Evolutionary conservation across 2,113 vertebrate genomes (phyloP), one percentile per base, ranked within the genome.

Genomic region (Dolichotis patagonum): DNA sequence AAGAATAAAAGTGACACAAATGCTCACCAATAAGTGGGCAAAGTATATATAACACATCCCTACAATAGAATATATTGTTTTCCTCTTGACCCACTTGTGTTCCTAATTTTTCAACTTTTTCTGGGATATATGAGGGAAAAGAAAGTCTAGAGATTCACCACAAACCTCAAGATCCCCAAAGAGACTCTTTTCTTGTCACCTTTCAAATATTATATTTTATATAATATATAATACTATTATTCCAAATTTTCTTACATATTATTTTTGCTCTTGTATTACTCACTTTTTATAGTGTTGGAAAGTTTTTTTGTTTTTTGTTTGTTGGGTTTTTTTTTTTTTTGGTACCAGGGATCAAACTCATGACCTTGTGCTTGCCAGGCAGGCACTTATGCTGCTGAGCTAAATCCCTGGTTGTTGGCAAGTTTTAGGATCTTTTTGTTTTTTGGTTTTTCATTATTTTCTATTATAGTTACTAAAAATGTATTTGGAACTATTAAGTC

Each of bases 291-390:
- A 69, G 11, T 87, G 4, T 30, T 63, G 32, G 20, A n/a, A 71
- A 14, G 13, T 38, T 89, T 92, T 92, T 67, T 82, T 77, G 69
- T 46, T 78, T 75, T 95, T 78, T 19, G 46, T 95, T 78, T 19
- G 46, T 4, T 4, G 46, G 46, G 46, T 46, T 46, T 46, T n/a
- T n/a, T n/a, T n/a, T n/a, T n/a, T n/a, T n/a, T 46, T 46, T 46
- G 46, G 46, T 46, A 46, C 46, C 46, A 46, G 46, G 46, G 46
- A 46, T 46, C 46, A 46, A 46, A 46, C 46, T 7, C 46, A 46
- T 46, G 46, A 46, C 46, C 46, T 46, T 46, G 46, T 46, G 46
- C 7, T 46, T 46, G 46, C 46, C 46, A 46, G 46, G 46, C 46
- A 46, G 4, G 46, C 4, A 7, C 46, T 46, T 46, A 7, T 46